Conservation (phyloP, 2,113 vertebrate genomes). For the Pimephales promelas region DNA sequence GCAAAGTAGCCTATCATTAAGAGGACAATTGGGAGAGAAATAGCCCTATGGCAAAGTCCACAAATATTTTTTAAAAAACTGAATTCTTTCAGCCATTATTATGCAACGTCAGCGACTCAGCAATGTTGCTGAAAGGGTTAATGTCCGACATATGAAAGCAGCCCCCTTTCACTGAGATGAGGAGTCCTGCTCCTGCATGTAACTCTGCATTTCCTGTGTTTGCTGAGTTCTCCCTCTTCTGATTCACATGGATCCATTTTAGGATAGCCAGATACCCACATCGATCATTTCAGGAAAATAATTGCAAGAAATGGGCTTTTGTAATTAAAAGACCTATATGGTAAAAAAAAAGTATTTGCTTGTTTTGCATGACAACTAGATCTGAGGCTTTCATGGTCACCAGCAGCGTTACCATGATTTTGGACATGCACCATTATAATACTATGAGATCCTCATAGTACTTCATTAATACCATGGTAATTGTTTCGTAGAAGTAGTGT, state of each 20-base stretch:
- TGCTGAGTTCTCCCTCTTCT: neutral
- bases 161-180: conserved; percentile 2
- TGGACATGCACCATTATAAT: neutral
- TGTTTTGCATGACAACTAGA: neutral
- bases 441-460: neutral
- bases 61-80: neutral
- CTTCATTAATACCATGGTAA: neutral
- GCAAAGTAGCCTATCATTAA: neutral
- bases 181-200: neutral
- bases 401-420: too few relatives aligned
- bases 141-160: neutral
- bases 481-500: neutral
- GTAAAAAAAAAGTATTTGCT: too few relatives aligned
- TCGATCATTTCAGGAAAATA: neutral
- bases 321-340: neutral
- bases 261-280: too few relatives aligned
- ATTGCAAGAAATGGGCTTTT: neutral
- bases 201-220: conserved; percentile 20
- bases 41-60: neutral
- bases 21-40: neutral
- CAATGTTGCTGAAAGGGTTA: conserved; percentile 6
- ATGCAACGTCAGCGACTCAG: conserved; percentile 21
- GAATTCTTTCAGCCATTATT: conserved; percentile 15
- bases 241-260: neutral
- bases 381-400: neutral